These are phyloP conservation scores for Cephus sareptanus DNA, from an alignment of 2,888 invertebrate genomes.

Conservation along the genomic window DNA sequence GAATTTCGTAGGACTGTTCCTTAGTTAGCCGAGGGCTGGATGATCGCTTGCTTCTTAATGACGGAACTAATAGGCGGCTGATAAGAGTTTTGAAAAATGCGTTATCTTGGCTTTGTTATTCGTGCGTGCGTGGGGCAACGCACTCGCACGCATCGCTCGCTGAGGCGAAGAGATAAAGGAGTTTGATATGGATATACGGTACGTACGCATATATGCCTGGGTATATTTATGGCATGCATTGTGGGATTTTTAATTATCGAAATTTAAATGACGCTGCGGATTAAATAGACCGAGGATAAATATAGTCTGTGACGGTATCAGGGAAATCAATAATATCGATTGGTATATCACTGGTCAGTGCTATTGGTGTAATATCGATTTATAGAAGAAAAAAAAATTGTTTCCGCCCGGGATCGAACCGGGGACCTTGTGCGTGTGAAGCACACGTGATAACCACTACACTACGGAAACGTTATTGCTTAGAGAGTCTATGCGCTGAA, in stretches of 20 bases:
- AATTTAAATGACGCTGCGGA: not conserved
- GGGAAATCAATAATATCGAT: not conserved
- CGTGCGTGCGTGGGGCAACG: conserved; percentile 31
- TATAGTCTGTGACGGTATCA: not conserved
- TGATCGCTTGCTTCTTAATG: not conserved
- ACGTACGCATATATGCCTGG: not conserved
- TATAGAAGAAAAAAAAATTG: conserved; percentile 21
- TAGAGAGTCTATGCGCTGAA: not conserved
- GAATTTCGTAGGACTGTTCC: not conserved
- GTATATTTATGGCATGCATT: not conserved
- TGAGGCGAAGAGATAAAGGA: conserved; percentile 52
- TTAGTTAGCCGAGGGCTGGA: not conserved
- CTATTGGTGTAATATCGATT: not conserved
- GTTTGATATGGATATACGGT: not conserved
- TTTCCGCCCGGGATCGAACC: conserved; percentile 59
- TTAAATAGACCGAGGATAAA: not conserved
- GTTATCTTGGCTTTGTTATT: conserved; percentile 1
- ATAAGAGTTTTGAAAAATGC: not conserved
- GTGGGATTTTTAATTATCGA: not conserved
- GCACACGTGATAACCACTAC: conserved; percentile 85
- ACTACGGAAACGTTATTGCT: conserved; percentile 72
- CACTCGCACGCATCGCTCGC: conserved; percentile 29
- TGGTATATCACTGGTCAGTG: not conserved
- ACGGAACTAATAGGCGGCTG: not conserved
- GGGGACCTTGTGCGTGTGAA: conserved; percentile 75